Base-by-base conservation (phyloP, 2,113 vertebrate species). In the Puma concolor region DNA sequence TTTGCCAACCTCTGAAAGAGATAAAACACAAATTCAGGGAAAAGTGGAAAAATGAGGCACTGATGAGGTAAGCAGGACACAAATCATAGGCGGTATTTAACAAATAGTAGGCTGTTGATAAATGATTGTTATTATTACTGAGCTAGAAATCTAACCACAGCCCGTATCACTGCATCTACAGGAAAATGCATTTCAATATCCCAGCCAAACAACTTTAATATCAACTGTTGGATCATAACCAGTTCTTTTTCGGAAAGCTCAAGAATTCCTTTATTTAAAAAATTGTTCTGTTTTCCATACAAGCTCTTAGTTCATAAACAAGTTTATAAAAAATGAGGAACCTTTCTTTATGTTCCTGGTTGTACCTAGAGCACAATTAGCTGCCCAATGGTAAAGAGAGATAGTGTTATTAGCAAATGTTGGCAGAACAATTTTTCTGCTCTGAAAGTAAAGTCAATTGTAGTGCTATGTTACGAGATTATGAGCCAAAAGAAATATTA, bases 391-490 rank as follows among this genome's bases (percentile, higher is more conserved):
- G 86, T n/a, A 38, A 27, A 54, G 85, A 97, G 33, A 83, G 69
- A 87, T 29, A 27, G 38, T 12, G 27, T 64, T 44, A 74, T 96
- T 85, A 91, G 92, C 44, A 92, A 41, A 83, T 48, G 60, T 33
- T 97, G 97, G 92, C 31, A n/a, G 71, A 38, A n/a, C 15, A 5
- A 33, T 91, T 54, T 90, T 83, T 74, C 60, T 91, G n/a, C 38
- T 71, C 44, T 33, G 19, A n/a, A n/a, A 16, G 6, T n/a, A n/a
- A 81, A 97, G 36, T 69, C 76, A 54, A 27, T 69, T 57, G 57
- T 60, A 2, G 31, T 52, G 27, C 19, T 64, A 41, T 38, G 92
- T 79, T 86, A 54, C 2, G 21, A 66, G 64, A 76, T 14, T 44
- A 15, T 4, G 60, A 91, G 90, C 94, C 97, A 96, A 96, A 83